Evolutionary conservation across 2,113 vertebrate genomes (phyloP).

Genomic region (Brachyhypopomus occidentalis): DNA sequence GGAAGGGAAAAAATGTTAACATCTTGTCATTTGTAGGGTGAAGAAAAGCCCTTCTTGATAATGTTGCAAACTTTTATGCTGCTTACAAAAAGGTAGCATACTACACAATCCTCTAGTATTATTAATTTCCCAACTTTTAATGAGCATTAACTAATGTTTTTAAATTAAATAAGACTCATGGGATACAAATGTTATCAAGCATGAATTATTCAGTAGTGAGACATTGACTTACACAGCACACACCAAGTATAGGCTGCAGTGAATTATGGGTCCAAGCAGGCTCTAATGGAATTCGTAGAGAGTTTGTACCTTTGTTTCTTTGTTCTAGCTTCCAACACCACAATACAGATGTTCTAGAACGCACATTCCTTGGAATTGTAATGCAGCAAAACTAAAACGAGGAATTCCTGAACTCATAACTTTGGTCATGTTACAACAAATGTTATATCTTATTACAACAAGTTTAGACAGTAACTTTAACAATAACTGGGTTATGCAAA

Average conservation of each 20-base stretch:
- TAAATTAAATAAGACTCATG: slow-evolving; percentile 5
- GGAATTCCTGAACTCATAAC: background rate
- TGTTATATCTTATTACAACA: background rate
- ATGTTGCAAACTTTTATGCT: slow-evolving; percentile 5
- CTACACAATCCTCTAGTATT: slow-evolving; percentile 5
- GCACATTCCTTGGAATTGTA: slow-evolving; percentile 6
- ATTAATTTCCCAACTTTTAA: slow-evolving; percentile 39
- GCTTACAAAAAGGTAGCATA: background rate
- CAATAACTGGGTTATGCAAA: too few relatives aligned
- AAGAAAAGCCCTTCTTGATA: slow-evolving; percentile 1
- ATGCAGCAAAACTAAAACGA: slow-evolving; percentile 14
- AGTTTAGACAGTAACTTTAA: background rate
- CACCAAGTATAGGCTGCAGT: slow-evolving; percentile 6
- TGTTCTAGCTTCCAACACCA: slow-evolving; percentile 2
- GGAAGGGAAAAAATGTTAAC: slow-evolving; percentile 1
- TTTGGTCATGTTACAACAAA: background rate
- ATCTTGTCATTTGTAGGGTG: background rate
- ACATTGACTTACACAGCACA: background rate
- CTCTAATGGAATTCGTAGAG: background rate
- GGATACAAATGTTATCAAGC: slow-evolving; percentile 18
- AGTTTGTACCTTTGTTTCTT: slow-evolving; percentile 20
- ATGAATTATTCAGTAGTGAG: slow-evolving; percentile 21
- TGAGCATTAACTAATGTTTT: slow-evolving; percentile 31
- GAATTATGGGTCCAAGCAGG: slow-evolving; percentile 19
- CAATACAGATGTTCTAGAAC: slow-evolving; percentile 2